Evolutionary conservation across 2,888 invertebrate species (phyloP), one percentile per base, ranked within the genome.

Genomic region (Dynastes grantii): DNA sequence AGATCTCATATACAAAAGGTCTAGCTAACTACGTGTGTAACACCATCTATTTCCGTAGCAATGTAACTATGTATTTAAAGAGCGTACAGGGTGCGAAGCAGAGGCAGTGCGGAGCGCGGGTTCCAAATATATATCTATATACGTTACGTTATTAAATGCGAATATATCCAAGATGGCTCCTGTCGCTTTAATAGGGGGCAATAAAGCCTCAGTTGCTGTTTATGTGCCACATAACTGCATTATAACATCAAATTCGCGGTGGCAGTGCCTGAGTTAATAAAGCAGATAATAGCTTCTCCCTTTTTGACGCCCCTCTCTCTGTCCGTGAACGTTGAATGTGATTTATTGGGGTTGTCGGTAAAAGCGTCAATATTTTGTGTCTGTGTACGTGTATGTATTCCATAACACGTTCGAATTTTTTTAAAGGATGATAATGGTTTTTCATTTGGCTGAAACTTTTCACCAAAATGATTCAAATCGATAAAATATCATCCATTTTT

Each of bases 241-340:
- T 86, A 85, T 85, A 84, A 85, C 85, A 85, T 86, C 85, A 85
- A 85, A 85, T 84, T 85, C 84, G 82, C 84, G 82, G 81, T 82
- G 81, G 82, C 84, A 84, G 83, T 83, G 84, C 82, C 84, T 82
- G 81, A 82, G 84, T 85, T 86, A 85, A 86, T 86, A 86, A 84
- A 85, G 84, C 84, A 83, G 85, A 85, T 85, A 85, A 86, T 86
- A 85, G 85, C 82, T 81, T 84, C 81, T 84, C 83, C 83, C 81
- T 79, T 80, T 80, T 77, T 51, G 67, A 58, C 76, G 40, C 76
- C 68, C 68, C 68, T 32, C 65, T 32, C 65, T 37, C 58, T n/a
- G 40, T 55, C 49, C 76, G 40, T 58, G 67, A 67, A 68, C 58
- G 37, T 67, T 68, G 49, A 77, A 68, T 68, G 67, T 77, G 76